Evolutionary conservation across 2,797 vertebrate species (phyloP).

Genomic region (Liparis tanakae): DNA sequence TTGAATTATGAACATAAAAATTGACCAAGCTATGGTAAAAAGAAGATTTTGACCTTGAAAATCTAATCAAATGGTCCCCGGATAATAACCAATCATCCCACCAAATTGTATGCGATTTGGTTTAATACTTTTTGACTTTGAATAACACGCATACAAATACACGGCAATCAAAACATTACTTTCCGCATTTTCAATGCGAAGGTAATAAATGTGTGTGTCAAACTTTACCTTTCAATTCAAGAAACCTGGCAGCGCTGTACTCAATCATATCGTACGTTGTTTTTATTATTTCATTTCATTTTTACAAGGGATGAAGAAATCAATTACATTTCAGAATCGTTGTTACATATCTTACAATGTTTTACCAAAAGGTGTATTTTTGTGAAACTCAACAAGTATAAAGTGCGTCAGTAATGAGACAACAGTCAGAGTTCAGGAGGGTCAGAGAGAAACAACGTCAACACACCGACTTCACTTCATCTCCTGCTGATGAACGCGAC

Average conservation of each 20-base stretch:
- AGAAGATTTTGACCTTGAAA: no score
- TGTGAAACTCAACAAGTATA: constrained; percentile 56
- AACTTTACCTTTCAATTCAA: not conserved
- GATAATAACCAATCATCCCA: no score
- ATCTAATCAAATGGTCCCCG: no score
- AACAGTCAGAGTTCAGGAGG: constrained; percentile 59
- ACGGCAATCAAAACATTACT: no score
- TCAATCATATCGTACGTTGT: constrained; percentile 5
- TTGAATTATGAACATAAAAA: no score
- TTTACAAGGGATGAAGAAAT: constrained; percentile 39
- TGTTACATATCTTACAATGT: constrained; percentile 25
- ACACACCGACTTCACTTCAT: constrained; percentile 17
- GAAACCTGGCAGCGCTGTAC: not conserved
- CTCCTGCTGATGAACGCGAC: constrained; percentile 7
- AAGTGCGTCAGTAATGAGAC: constrained; percentile 80
- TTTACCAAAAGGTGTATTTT: constrained; percentile 26
- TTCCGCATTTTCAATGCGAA: not conserved
- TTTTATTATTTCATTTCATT: constrained; percentile 46
- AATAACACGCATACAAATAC: no score
- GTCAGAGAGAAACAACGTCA: constrained; percentile 57
- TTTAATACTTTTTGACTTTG: no score
- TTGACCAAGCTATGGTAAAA: no score
- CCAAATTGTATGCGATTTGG: no score
- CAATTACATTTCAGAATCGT: constrained; percentile 45
- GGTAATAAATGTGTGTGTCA: not conserved